Conservation (phyloP, 2,113 vertebrate species). For the Tonatia bakeri region DNA sequence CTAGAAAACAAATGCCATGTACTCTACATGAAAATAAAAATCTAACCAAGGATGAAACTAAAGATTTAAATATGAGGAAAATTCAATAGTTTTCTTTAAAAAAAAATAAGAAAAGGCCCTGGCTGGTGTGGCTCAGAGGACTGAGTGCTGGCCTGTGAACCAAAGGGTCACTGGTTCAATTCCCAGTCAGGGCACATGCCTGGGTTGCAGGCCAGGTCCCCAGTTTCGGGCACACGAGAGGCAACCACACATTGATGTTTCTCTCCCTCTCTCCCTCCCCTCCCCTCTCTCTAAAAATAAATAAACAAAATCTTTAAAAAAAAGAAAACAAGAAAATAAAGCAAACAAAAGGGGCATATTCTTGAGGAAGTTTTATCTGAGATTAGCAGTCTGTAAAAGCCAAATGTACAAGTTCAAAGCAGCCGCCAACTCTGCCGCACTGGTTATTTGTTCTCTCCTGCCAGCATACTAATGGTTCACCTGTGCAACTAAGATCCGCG, state of each 20-base stretch:
- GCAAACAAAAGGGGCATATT: background rate
- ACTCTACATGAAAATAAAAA: background rate
- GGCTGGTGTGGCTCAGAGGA: too few relatives aligned
- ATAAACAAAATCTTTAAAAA: too few relatives aligned
- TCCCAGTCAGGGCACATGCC: too few relatives aligned
- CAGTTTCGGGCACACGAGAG: too few relatives aligned
- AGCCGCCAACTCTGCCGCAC: background rate
- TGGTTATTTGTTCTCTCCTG: conserved; percentile 41
- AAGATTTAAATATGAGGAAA: background rate
- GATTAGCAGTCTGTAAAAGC: background rate
- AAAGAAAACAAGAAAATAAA: background rate
- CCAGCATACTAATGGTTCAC: conserved; percentile 43
- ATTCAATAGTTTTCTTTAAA: background rate
- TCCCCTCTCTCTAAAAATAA: too few relatives aligned
- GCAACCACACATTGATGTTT: too few relatives aligned
- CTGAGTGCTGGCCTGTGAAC: too few relatives aligned
- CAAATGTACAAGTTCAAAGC: background rate
- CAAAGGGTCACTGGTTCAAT: too few relatives aligned
- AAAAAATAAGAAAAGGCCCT: background rate
- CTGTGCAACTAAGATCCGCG: background rate
- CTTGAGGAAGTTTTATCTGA: background rate
- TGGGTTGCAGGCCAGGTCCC: too few relatives aligned
- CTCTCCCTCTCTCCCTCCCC: too few relatives aligned
- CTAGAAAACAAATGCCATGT: background rate
- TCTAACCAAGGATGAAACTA: background rate